phyloP scores from a whole-genome alignment of 1,140 invertebrate species.

The Drosophila dunni region DNA sequence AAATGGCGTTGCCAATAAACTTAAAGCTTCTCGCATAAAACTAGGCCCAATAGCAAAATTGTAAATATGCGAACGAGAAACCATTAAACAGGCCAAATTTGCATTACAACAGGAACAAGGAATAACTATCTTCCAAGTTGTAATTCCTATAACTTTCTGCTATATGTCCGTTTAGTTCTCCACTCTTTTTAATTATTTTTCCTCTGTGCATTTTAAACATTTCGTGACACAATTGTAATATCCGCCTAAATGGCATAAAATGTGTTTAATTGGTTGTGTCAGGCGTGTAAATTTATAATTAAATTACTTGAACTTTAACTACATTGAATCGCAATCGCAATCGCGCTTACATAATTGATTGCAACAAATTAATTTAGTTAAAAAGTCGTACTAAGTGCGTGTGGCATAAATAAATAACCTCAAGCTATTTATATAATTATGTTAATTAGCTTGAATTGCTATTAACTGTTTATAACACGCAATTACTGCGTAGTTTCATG shows the following conservation, averaged over 20 bases:
- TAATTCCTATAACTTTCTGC: not conserved
- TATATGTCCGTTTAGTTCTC: not conserved
- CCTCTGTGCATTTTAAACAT: too few species aligned
- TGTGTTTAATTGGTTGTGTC: conserved; percentile 66
- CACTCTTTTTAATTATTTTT: too few species aligned
- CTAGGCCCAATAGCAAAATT: conserved; percentile 33
- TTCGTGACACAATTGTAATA: too few species aligned
- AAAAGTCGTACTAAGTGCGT: conserved; percentile 50
- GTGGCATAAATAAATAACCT: conserved; percentile 58
- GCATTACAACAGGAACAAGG: conserved; percentile 53
- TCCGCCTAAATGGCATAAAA: not conserved
- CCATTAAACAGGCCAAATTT: conserved; percentile 65
- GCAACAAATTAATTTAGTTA: conserved; percentile 61
- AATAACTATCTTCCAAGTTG: conserved; percentile 5
- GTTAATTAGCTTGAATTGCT: conserved; percentile 61
- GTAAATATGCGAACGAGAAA: conserved; percentile 57
- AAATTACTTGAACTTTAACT: conserved; percentile 72
- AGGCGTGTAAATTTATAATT: conserved; percentile 72
- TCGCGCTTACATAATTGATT: conserved; percentile 57
- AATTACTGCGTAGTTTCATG: conserved; percentile 37
- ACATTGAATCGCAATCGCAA: conserved; percentile 31
- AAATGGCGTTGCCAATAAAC: conserved; percentile 66
- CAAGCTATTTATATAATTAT: conserved; percentile 51
- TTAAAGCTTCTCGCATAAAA: conserved; percentile 43
- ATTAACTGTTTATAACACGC: conserved; percentile 53